A percentile compares a stretch with the other conserved stretches of the same genome.
Evolutionary conservation across 2,797 vertebrate species (phyloP).

Genomic region (Brachymystax lenok): DNA sequence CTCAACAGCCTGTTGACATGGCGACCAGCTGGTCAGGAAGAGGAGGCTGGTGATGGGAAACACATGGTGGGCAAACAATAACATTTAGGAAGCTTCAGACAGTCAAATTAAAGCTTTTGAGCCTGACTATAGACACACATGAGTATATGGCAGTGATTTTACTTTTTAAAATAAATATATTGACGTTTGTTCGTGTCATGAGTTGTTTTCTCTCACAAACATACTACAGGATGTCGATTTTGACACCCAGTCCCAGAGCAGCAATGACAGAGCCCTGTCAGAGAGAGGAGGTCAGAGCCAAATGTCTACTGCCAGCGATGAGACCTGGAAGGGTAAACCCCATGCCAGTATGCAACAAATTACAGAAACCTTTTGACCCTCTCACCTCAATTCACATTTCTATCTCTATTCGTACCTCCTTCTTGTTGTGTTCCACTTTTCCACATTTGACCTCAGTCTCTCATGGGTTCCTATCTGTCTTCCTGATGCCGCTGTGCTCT

Average conservation of each 20-base stretch:
- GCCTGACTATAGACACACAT: background rate
- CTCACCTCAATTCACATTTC: background rate
- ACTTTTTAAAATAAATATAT: too few relatives aligned
- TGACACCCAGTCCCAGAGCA: slow-evolving; percentile 93
- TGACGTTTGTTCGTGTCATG: too few relatives aligned
- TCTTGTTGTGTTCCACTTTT: background rate
- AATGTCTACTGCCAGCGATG: slow-evolving; percentile 94
- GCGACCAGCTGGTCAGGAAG: slow-evolving; percentile 91
- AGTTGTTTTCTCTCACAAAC: too few relatives aligned
- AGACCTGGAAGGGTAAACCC: slow-evolving; percentile 90
- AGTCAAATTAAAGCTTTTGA: background rate
- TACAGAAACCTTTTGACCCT: background rate
- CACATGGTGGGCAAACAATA: slow-evolving; percentile 80
- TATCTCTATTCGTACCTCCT: background rate
- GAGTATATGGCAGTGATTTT: background rate
- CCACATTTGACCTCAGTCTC: background rate
- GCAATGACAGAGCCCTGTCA: slow-evolving; percentile 90
- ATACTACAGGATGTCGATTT: slow-evolving; percentile 85
- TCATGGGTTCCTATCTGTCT: background rate
- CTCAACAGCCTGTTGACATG: slow-evolving; percentile 84
- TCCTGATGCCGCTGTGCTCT: background rate
- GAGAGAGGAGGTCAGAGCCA: slow-evolving; percentile 96
- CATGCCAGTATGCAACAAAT: slow-evolving; percentile 77
- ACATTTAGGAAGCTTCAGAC: background rate
- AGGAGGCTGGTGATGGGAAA: slow-evolving; percentile 85